A percentile compares a stretch with the other conserved stretches of the same genome.
These are phyloP conservation scores for Agapornis roseicollis DNA, from an alignment of 2,113 vertebrate species.

Conservation along the genomic window DNA sequence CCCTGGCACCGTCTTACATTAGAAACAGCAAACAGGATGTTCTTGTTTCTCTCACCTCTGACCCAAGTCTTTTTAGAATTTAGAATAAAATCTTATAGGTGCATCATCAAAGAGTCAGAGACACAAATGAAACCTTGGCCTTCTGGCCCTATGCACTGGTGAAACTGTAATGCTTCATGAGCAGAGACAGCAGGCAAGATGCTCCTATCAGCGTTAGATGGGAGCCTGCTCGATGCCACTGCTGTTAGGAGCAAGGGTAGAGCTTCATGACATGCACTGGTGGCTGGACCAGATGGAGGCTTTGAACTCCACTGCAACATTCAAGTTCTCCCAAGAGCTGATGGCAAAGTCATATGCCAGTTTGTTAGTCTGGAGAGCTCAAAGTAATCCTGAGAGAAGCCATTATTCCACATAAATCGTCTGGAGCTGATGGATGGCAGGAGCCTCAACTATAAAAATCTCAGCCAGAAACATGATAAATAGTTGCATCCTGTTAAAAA, in stretches of 20 bases:
- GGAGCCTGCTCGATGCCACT: neutral
- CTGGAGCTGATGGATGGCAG: constrained; percentile 42
- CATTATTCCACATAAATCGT: constrained; percentile 11
- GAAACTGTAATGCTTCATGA: neutral
- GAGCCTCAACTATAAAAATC: constrained; percentile 39
- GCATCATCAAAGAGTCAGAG: neutral
- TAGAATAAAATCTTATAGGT: neutral
- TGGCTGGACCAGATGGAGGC: constrained; percentile 21
- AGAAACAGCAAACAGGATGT: neutral
- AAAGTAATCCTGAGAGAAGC: neutral
- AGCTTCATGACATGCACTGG: neutral
- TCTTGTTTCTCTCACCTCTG: neutral
- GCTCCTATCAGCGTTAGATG: fast-evolving
- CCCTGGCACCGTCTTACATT: neutral
- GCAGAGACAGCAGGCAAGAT: neutral
- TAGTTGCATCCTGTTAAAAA: constrained; percentile 43
- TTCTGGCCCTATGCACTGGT: neutral
- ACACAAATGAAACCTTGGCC: neutral
- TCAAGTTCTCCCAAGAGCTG: neutral
- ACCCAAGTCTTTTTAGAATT: neutral
- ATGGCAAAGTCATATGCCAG: constrained; percentile 2
- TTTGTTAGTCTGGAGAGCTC: constrained; percentile 15
- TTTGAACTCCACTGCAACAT: neutral
- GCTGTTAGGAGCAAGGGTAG: neutral
- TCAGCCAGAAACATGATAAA: constrained; percentile 53